A percentile compares a stretch with the other conserved stretches of the same genome.
These are phyloP conservation scores for Neodiprion fabricii DNA, from an alignment of 1,140 invertebrate genomes.

Conservation along the genomic window DNA sequence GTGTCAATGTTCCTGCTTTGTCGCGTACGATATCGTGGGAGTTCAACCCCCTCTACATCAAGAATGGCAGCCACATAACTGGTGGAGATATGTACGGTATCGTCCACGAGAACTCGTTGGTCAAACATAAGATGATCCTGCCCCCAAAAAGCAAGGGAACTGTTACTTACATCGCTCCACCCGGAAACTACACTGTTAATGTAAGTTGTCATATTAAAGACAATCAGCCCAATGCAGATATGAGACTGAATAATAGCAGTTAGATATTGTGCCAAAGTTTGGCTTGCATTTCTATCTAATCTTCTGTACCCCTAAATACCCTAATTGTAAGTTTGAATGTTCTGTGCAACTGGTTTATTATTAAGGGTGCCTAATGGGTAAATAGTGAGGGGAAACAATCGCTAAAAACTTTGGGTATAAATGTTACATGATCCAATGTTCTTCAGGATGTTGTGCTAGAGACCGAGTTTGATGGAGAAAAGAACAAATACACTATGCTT, in stretches of 20 bases:
- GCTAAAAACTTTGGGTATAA: neutral
- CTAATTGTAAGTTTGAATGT: too few relatives aligned
- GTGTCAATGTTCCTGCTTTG: slow-evolving; percentile 92
- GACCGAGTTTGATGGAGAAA: slow-evolving; percentile 98
- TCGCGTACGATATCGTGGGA: slow-evolving; percentile 90
- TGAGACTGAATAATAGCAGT: neutral
- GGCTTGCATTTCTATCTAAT: neutral
- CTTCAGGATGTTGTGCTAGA: slow-evolving; percentile 90
- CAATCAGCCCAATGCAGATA: too few relatives aligned
- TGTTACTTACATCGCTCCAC: slow-evolving; percentile 92
- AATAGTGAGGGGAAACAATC: too few relatives aligned
- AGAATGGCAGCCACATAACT: slow-evolving; percentile 91
- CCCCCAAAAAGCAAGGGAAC: slow-evolving; percentile 95
- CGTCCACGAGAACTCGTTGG: slow-evolving; percentile 96
- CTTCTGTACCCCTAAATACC: too few relatives aligned
- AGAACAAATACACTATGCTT: slow-evolving; percentile 89
- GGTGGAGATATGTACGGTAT: slow-evolving; percentile 97
- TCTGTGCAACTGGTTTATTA: too few relatives aligned
- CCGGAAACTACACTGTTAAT: slow-evolving; percentile 93
- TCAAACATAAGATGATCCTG: slow-evolving; percentile 96
- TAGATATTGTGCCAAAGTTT: neutral
- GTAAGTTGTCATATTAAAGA: slow-evolving; percentile 65
- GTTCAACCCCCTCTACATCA: slow-evolving; percentile 88
- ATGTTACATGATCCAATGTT: neutral
- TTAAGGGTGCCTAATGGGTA: too few relatives aligned